These are phyloP conservation scores for Drosophila mojavensis DNA, from an alignment of 1,140 invertebrate species.

Conservation along the genomic window DNA sequence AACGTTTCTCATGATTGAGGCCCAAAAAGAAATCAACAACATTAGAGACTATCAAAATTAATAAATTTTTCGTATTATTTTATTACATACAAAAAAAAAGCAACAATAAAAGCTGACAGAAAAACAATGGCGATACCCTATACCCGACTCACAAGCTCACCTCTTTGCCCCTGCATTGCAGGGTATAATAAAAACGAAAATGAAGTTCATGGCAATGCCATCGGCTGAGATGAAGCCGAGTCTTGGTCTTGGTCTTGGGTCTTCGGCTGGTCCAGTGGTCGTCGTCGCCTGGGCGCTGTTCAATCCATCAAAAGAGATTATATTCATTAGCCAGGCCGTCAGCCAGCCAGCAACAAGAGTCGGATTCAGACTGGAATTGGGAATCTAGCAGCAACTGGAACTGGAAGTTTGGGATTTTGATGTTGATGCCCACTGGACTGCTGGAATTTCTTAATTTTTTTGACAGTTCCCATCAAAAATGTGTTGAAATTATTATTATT, in stretches of 20 bases:
- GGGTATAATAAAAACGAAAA: slow-evolving; percentile 58
- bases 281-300: slow-evolving; percentile 50
- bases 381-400: slow-evolving; percentile 11
- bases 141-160: not conserved
- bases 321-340: slow-evolving; percentile 76
- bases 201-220: slow-evolving; percentile 54
- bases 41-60: slow-evolving; percentile 76
- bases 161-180: slow-evolving; percentile 14
- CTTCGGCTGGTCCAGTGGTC: slow-evolving; percentile 4
- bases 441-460: slow-evolving; percentile 79
- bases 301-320: slow-evolving; percentile 82
- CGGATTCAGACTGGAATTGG: not conserved
- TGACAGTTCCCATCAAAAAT: slow-evolving; percentile 80
- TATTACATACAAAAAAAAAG: slow-evolving; percentile 61
- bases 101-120: slow-evolving; percentile 42
- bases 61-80: slow-evolving; percentile 74
- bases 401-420: not conserved
- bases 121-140: slow-evolving; percentile 58
- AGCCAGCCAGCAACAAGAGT: slow-evolving; percentile 24
- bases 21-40: slow-evolving; percentile 58
- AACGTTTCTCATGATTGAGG: slow-evolving; percentile 54
- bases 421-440: slow-evolving; percentile 57
- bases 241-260: slow-evolving; percentile 7
- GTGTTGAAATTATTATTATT: slow-evolving; percentile 77
- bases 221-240: slow-evolving; percentile 48